Evolutionary conservation across 2,888 invertebrate species (phyloP).

Genomic region (Drosophila melanosoma): DNA sequence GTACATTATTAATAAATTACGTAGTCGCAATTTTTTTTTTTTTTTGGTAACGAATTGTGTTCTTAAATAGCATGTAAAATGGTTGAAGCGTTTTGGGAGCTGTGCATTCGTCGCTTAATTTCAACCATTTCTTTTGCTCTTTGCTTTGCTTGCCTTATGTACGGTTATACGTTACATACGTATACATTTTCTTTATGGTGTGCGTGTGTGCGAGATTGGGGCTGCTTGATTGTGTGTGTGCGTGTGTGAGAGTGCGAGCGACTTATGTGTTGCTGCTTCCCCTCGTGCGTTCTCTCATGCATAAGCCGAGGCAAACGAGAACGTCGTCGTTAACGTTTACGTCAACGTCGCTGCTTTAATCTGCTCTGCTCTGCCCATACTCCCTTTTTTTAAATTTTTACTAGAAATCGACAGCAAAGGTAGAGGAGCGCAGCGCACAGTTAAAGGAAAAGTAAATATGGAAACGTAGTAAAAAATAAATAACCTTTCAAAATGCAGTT

Average conservation of each 20-base stretch:
- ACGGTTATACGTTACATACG: slow-evolving; percentile 26
- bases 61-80: slow-evolving; percentile 36
- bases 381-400: slow-evolving; percentile 48
- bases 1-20: slow-evolving; percentile 27
- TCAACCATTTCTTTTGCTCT: slow-evolving; percentile 47
- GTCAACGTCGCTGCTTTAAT: slow-evolving; percentile 29
- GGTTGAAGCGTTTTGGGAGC: slow-evolving; percentile 36
- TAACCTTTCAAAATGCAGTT: neutral
- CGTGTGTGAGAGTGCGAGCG: slow-evolving; percentile 1
- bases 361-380: slow-evolving; percentile 20
- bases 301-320: slow-evolving; percentile 44
- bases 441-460: slow-evolving; percentile 20
- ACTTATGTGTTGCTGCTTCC: slow-evolving; percentile 63
- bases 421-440: slow-evolving; percentile 18
- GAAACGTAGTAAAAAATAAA: slow-evolving; percentile 8
- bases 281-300: slow-evolving; percentile 72
- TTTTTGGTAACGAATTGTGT: slow-evolving; percentile 18
- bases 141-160: slow-evolving; percentile 62
- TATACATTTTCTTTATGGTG: slow-evolving; percentile 40
- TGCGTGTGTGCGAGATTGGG: slow-evolving; percentile 48
- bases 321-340: slow-evolving; percentile 32
- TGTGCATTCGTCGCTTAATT: slow-evolving; percentile 59
- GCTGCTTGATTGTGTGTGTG: slow-evolving; percentile 47
- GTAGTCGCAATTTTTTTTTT: slow-evolving; percentile 14
- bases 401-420: slow-evolving; percentile 47